Evolutionary conservation across 2,888 invertebrate genomes (phyloP).

Genomic region (Acanthopleura granulata): DNA sequence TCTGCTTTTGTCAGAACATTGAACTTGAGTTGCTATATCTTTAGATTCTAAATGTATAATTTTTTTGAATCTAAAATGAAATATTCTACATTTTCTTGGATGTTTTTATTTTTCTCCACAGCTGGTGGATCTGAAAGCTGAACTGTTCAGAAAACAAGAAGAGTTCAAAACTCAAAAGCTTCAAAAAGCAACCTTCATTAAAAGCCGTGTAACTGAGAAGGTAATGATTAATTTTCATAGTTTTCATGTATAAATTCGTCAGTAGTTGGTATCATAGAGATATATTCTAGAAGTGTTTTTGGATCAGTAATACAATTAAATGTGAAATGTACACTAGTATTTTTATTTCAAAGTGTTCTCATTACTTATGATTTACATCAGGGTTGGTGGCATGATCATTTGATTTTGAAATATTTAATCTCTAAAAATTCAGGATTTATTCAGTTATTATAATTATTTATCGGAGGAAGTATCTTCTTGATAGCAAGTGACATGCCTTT

Average conservation of each 20-base stretch:
- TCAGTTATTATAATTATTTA: neutral
- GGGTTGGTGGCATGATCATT: no score
- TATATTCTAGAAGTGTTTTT: no score
- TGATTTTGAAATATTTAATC: neutral
- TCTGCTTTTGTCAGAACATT: no score
- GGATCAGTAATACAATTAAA: no score
- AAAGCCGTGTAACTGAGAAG: constrained; percentile 46
- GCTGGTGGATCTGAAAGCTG: constrained; percentile 82
- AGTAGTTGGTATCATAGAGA: no score
- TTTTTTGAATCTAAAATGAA: neutral
- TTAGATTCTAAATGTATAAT: no score
- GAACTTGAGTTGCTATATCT: no score
- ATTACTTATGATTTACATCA: no score
- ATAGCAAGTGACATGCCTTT: neutral
- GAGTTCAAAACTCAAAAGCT: constrained; percentile 75
- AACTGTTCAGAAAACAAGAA: constrained; percentile 87
- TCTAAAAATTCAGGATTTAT: neutral
- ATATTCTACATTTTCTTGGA: neutral
- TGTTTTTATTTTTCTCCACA: constrained; percentile 35
- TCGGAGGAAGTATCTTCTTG: no score
- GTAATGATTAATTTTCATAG: constrained; percentile 27
- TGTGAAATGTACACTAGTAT: no score
- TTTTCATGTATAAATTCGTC: neutral
- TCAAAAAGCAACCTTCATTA: constrained; percentile 42
- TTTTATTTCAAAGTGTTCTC: no score